Conservation (phyloP, 2,113 vertebrate species). For the Nothobranchius furzeri region DNA sequence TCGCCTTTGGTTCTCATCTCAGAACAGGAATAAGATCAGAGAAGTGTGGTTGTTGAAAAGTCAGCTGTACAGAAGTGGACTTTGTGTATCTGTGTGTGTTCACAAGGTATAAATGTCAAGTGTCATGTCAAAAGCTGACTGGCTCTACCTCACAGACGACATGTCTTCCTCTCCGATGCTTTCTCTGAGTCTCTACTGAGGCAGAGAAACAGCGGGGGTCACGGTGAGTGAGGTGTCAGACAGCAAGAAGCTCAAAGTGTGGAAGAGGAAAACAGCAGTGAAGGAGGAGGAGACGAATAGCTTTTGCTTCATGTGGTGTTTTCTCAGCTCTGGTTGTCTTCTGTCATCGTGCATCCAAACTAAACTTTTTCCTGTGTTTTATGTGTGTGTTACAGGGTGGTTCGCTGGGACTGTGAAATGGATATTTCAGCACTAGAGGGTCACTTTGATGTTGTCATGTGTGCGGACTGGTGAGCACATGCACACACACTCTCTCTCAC, state of each 20-base stretch:
- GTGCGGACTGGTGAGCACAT: constrained; percentile 95
- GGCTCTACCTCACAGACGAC: constrained; percentile 58
- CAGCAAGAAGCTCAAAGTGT: constrained; percentile 20
- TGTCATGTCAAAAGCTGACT: constrained; percentile 59
- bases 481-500: constrained; percentile 21
- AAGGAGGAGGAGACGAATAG: constrained; percentile 13
- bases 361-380: constrained; percentile 22
- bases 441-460: constrained; percentile 98
- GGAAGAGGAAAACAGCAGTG: constrained; percentile 5
- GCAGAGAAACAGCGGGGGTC: constrained; percentile 62
- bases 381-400: constrained; percentile 79
- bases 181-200: constrained; percentile 45
- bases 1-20: neutral
- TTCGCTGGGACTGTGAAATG: constrained; percentile 97
- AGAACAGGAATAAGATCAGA: constrained; percentile 3
- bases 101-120: constrained; percentile 69
- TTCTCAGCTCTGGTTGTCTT: constrained; percentile 1
- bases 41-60: neutral
- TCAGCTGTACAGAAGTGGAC: constrained; percentile 1
- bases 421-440: constrained; percentile 94
- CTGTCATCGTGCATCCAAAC: neutral
- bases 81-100: constrained; percentile 25
- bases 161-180: constrained; percentile 45
- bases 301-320: constrained; percentile 13
- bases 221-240: constrained; percentile 23